phyloP scores from a whole-genome alignment of 2,797 vertebrate genomes.

The Diglossa cyanea region DNA sequence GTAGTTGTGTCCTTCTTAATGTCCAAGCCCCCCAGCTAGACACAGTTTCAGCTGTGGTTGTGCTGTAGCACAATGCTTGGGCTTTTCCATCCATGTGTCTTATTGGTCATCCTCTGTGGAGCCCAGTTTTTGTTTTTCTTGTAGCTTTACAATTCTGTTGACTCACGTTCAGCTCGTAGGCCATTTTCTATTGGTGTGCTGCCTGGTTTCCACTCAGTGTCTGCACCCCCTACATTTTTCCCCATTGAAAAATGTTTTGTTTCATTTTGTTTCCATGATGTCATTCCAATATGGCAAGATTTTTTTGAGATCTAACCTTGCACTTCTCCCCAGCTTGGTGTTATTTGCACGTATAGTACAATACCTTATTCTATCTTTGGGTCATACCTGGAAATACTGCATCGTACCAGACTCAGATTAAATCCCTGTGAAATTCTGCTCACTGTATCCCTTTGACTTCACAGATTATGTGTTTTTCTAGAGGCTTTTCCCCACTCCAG shows the following conservation, averaged over 20 bases:
- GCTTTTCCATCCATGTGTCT: not conserved
- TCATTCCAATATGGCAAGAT: not conserved
- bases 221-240: not conserved
- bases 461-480: not conserved
- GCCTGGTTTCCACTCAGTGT: not conserved
- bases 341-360: not conserved
- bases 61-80: not conserved
- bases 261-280: not conserved
- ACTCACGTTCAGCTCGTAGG: not conserved
- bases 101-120: not conserved
- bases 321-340: not conserved
- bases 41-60: not conserved
- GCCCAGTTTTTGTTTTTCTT: not conserved
- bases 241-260: not conserved
- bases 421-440: not conserved
- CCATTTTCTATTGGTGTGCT: not conserved
- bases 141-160: not conserved
- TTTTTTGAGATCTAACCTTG: not conserved
- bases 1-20: not conserved
- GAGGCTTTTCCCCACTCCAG: accelerated
- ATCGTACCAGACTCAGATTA: not conserved
- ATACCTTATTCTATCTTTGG: not conserved
- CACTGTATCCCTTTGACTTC: not conserved
- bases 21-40: not conserved
- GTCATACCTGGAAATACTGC: not conserved